Conservation (phyloP, 2,113 vertebrate species). For the Pionites leucogaster region DNA sequence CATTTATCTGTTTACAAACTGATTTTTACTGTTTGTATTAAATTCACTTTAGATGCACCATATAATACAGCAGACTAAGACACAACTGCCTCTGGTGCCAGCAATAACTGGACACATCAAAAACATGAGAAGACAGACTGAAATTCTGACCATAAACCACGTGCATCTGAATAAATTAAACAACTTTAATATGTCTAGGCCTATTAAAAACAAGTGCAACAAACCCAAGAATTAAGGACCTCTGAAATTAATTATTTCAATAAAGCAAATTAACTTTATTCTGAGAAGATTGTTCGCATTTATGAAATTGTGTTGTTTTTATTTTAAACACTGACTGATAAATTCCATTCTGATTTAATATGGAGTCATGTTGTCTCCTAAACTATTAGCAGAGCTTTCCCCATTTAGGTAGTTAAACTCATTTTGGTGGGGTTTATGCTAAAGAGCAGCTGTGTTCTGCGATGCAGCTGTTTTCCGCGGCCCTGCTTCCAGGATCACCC, state of each 20-base stretch:
- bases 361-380: neutral
- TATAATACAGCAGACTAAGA: neutral
- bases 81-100: neutral
- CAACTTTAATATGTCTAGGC: neutral
- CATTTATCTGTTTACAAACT: neutral
- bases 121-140: neutral
- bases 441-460: neutral
- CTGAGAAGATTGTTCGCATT: neutral
- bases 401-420: neutral
- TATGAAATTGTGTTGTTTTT: rapidly evolving
- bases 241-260: neutral
- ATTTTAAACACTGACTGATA: neutral
- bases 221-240: neutral
- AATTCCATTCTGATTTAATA: neutral
- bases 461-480: neutral
- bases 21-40: neutral
- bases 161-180: neutral
- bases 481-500: neutral
- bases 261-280: neutral
- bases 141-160: neutral
- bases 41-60: neutral
- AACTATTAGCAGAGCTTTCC: neutral
- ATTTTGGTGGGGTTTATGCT: neutral
- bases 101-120: neutral
- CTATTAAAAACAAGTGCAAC: neutral